Evolutionary conservation across 2,113 vertebrate genomes (phyloP), one percentile per base, ranked within the genome.

Genomic region (Alouatta palliata): DNA sequence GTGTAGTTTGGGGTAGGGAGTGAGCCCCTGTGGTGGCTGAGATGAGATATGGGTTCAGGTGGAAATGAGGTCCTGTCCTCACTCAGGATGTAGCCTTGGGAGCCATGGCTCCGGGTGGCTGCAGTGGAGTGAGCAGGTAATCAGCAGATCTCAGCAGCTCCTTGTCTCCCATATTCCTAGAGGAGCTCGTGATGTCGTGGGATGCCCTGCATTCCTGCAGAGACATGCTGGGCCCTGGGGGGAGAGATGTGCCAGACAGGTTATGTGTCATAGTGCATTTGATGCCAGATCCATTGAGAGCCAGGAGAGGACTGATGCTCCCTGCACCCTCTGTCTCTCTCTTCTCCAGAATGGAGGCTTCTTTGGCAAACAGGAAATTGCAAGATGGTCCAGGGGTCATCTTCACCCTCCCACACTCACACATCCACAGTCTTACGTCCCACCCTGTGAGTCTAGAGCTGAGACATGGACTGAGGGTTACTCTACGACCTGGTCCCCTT

Each of bases 241-340:
- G 64, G 52, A 45, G 30, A 43, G 19, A 5, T 2, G 37, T 75
- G 16, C 30, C 27, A 56, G 17, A 32, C 25, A 20, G 47, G 3
- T 3, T 14, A 30, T 58, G 37, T 8, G 11, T 58, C n/a, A 75
- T 7, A 17, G 13, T 37, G n/a, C 8, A n/a, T 52, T 1, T 75
- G 49, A 73, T 73, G 25, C 54, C 68, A 43, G 0, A 5, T 27
- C 25, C 58, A 0, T 27, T 61, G 58, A 61, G 58, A 61, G 25
- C 25, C 54, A 68, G 16, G 56, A 40, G 40, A 79, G 3, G 6
- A 30, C 14, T 0, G 1, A 49, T 21, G 6, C 2, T 5, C 1
- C 4, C 20, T 0, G 5, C 20, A 11, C 19, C 12, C 11, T 20
- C 25, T 35, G 17, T 30, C 64, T 12, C 58, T 61, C 4, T 61